Conservation (phyloP, 1,140 invertebrate species). For the Neoseiulus cucumeris region DNA sequence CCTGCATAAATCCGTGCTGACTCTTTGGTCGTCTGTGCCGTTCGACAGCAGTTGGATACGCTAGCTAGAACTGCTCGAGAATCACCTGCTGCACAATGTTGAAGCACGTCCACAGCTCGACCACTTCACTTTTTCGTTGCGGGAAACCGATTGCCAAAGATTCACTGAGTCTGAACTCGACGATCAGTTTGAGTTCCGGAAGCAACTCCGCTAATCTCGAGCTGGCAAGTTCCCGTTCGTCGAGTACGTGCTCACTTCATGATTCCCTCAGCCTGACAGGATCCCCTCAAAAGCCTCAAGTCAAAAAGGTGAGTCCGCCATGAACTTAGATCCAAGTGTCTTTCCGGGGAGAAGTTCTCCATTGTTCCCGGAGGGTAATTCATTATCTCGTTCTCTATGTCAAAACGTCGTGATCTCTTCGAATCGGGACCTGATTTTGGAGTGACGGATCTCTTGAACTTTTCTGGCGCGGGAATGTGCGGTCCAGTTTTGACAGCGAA, state of each 20-base stretch:
- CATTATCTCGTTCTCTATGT: neutral
- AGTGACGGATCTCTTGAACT: too few relatives aligned
- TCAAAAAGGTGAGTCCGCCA: neutral
- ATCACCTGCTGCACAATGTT: neutral
- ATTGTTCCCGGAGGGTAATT: neutral
- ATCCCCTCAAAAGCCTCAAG: conserved; percentile 8
- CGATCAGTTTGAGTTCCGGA: neutral
- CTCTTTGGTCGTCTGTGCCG: too few relatives aligned
- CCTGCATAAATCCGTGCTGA: too few relatives aligned
- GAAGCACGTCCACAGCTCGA: conserved; percentile 7
- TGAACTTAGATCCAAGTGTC: neutral
- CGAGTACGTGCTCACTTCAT: neutral
- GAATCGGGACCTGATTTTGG: neutral
- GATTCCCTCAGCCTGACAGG: conserved; percentile 9
- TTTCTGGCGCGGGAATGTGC: too few relatives aligned
- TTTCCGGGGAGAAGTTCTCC: neutral
- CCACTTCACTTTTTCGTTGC: neutral
- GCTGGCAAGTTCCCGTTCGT: conserved; percentile 4
- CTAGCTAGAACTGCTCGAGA: neutral
- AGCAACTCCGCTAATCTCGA: conserved; percentile 5
- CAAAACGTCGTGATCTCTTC: neutral
- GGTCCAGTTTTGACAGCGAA: too few relatives aligned
- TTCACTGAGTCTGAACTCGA: conserved; percentile 1
- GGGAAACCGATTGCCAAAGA: conserved; percentile 4
- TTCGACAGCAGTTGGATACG: too few relatives aligned